These are phyloP conservation scores for Panorpa germanica DNA, from an alignment of 2,888 invertebrate genomes.

Conservation along the genomic window DNA sequence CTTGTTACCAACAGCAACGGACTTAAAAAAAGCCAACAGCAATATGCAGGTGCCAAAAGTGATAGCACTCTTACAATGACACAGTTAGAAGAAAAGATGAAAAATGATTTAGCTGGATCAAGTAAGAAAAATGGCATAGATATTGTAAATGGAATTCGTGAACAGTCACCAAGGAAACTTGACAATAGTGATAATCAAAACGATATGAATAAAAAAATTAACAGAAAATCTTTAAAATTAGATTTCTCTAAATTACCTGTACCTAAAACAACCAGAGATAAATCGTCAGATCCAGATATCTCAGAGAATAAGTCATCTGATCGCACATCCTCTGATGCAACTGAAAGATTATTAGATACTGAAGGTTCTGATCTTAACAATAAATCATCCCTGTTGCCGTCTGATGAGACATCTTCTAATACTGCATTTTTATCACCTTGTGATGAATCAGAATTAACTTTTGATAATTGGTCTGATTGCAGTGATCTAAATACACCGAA, in stretches of 20 bases:
- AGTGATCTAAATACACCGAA: slow-evolving; percentile 28
- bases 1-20: slow-evolving; percentile 13
- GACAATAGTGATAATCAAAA: too few relatives aligned
- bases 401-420: slow-evolving; percentile 24
- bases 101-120: slow-evolving; percentile 23
- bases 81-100: slow-evolving; percentile 19
- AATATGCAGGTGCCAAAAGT: slow-evolving; percentile 26
- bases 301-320: too few relatives aligned
- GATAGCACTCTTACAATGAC: slow-evolving; percentile 21
- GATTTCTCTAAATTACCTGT: slow-evolving; percentile 42
- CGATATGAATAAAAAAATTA: too few relatives aligned
- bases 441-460: slow-evolving; percentile 32
- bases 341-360: too few relatives aligned
- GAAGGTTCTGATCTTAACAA: too few relatives aligned
- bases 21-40: slow-evolving; percentile 25
- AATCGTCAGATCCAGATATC: too few relatives aligned
- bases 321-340: too few relatives aligned
- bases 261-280: too few relatives aligned
- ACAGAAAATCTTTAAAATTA: slow-evolving; percentile 34
- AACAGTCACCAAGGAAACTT: too few relatives aligned
- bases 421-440: slow-evolving; percentile 34
- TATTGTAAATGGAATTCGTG: too few relatives aligned
- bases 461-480: slow-evolving; percentile 48
- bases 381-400: too few relatives aligned
- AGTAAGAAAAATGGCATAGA: too few relatives aligned